Conservation (phyloP, 2,888 invertebrate species). For the Drosophila monieri region DNA sequence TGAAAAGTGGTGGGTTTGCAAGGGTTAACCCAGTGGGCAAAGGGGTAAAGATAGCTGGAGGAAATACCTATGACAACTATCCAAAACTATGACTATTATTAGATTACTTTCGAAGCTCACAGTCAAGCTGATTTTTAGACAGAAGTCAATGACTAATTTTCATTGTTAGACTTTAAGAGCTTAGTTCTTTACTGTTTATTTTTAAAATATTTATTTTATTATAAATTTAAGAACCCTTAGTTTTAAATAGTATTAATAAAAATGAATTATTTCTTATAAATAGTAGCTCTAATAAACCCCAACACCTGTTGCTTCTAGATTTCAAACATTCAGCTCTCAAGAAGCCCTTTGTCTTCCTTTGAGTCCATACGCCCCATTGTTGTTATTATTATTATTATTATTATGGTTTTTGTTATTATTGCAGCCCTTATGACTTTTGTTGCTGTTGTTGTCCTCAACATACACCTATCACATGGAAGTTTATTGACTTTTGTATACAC, state of each 20-base stretch:
- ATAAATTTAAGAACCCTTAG: too few relatives aligned
- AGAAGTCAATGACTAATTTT: too few relatives aligned
- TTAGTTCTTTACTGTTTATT: background rate
- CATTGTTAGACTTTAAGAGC: background rate
- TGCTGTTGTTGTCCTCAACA: conserved; percentile 17
- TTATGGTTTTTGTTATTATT: conserved; percentile 26
- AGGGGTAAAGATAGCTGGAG: background rate
- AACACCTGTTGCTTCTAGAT: conserved; percentile 25
- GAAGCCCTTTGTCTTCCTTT: conserved; percentile 22
- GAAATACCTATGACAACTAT: conserved; percentile 5
- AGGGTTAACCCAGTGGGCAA: background rate
- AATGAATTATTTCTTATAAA: background rate
- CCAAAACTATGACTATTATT: background rate
- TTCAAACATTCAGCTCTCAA: conserved; percentile 4
- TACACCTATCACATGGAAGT: conserved; percentile 62
- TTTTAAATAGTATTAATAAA: background rate
- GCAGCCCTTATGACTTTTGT: conserved; percentile 9
- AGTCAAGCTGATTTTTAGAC: too few relatives aligned
- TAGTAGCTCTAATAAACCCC: background rate
- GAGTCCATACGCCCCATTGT: conserved; percentile 29
- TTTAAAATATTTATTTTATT: background rate
- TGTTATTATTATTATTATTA: conserved; percentile 31
- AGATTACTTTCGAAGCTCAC: background rate
- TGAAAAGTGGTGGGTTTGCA: conserved; percentile 46
- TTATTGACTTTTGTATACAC: conserved; percentile 72